A percentile compares a stretch with the other conserved stretches of the same genome.
phyloP scores from a whole-genome alignment of 2,113 vertebrate genomes.

The Oriolus oriolus region DNA sequence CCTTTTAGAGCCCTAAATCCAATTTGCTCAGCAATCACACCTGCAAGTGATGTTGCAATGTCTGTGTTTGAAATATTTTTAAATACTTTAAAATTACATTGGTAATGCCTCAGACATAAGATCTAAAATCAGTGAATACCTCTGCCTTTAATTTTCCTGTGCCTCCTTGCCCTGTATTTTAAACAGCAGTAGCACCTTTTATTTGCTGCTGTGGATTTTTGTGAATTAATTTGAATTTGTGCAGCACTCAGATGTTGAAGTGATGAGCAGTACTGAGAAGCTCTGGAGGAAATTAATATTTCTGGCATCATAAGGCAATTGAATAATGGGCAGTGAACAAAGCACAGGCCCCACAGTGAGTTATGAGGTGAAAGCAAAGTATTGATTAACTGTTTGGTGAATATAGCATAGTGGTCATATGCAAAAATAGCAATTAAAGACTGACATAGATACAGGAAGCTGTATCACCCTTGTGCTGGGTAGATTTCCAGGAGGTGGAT shows the following conservation, averaged over 20 bases:
- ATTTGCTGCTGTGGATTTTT: neutral
- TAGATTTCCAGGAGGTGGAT: neutral
- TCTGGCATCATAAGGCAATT: neutral
- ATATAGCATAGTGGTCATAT: neutral
- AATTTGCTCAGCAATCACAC: neutral
- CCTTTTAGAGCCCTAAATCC: neutral
- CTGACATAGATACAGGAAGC: neutral
- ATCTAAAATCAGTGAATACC: neutral
- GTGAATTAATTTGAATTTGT: neutral
- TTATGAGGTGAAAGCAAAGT: constrained; percentile 13
- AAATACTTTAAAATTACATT: neutral
- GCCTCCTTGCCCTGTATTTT: neutral
- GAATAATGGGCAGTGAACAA: constrained; percentile 4
- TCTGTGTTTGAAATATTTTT: neutral
- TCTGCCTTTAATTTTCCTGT: neutral
- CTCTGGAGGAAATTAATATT: neutral
- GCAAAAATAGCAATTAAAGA: neutral
- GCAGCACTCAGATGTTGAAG: neutral
- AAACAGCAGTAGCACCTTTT: neutral
- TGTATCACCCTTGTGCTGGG: neutral
- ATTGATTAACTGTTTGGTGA: neutral
- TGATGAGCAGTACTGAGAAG: neutral
- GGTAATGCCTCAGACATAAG: neutral
- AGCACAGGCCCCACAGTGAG: neutral
- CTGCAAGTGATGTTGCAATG: neutral